Base-by-base conservation (phyloP, 1,140 invertebrate species). In the Sycophaga agraensis region DNA sequence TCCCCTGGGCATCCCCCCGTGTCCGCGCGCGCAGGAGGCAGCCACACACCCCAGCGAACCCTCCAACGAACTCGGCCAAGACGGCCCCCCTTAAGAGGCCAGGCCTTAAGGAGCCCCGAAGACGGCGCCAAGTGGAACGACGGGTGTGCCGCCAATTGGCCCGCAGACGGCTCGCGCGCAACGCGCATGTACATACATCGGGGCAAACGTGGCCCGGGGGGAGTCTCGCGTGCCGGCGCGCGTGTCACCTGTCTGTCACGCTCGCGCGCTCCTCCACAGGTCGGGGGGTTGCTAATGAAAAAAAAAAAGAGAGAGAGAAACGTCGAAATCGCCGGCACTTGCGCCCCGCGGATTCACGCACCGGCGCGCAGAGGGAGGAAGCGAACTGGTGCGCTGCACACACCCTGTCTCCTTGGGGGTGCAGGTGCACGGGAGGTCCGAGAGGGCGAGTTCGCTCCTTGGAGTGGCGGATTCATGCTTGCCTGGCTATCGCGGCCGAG, bases 171-270 rank as follows among this genome's bases (percentile, higher is more conserved):
- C 43, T 22, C 22, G 22, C 19, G 43, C 39, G 8, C 16, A 17
- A 3, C 39, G 5, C 28, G 28, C 28, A 4, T 21, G 43, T 11
- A n/a, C n/a, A n/a, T n/a, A n/a, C n/a, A n/a, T n/a, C n/a, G n/a
- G n/a, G n/a, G n/a, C n/a, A n/a, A n/a, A n/a, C n/a, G n/a, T n/a
- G n/a, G n/a, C n/a, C n/a, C n/a, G n/a, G n/a, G n/a, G n/a, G n/a
- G n/a, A n/a, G 12, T 64, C 63, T 66, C 68, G 71, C 72, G 73
- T 76, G 71, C 70, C 51, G 69, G 65, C 77, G 75, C 77, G 75
- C 78, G 78, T 79, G 77, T 78, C 77, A 79, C 77, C 77, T 79
- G 76, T 80, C 76, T 73, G 76, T 77, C 69, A 78, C 69, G 78
- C 63, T 76, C 70, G 68, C 69, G 66, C 71, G 74, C 70, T 45